phyloP scores from a whole-genome alignment of 2,888 invertebrate species.

The Agrochola macilenta region DNA sequence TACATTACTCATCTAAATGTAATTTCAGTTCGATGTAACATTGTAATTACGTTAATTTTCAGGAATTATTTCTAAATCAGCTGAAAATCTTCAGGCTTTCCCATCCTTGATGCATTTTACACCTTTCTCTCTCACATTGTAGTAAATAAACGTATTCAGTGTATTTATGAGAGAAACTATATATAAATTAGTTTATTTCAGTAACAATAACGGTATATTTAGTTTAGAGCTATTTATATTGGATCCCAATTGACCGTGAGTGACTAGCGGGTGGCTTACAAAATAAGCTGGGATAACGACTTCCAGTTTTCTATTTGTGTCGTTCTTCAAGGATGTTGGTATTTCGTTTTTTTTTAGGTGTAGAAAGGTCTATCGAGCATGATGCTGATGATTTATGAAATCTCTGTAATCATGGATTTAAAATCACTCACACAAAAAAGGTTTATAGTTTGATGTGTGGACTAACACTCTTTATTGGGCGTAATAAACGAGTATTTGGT shows the following conservation, averaged over 20 bases:
- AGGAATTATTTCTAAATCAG: neutral
- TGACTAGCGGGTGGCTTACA: neutral
- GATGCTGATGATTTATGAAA: neutral
- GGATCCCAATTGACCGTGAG: constrained; percentile 37
- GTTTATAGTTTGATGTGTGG: neutral
- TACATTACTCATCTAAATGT: neutral
- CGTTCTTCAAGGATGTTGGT: constrained; percentile 1
- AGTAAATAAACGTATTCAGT: neutral
- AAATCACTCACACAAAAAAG: neutral
- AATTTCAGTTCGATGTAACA: neutral
- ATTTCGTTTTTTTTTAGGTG: neutral
- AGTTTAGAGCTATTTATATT: constrained; percentile 47
- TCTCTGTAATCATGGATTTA: neutral
- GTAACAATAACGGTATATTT: constrained; percentile 48
- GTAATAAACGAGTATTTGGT: too few relatives aligned
- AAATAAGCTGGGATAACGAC: constrained; percentile 9
- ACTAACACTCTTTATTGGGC: neutral
- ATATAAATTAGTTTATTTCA: constrained; percentile 46
- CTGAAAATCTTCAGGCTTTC: neutral
- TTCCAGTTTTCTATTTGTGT: constrained; percentile 9
- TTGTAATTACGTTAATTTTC: neutral
- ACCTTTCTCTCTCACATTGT: neutral
- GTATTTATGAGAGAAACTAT: constrained; percentile 38
- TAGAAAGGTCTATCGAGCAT: neutral
- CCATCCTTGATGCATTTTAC: neutral